Evolutionary conservation across 2,888 invertebrate genomes (phyloP), one percentile per base, ranked within the genome.

Genomic region (Apodemia mormo): DNA sequence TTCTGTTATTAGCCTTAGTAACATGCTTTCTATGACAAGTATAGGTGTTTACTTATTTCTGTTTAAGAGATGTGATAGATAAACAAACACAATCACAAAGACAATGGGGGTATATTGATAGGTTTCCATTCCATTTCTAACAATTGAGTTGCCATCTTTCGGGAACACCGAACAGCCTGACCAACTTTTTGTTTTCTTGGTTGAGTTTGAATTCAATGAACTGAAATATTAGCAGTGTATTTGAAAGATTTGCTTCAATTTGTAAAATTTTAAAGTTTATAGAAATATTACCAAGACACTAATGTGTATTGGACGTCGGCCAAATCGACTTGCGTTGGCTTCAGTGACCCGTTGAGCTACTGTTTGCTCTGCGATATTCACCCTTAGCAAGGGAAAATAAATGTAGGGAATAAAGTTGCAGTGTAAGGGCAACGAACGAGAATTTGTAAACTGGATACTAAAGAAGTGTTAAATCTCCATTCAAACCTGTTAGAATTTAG

Each of bases 241-340:
- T 84, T 82, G 82, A 82, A 78, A 78, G 76, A 72, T 80, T 78
- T 74, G 72, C 67, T 68, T 73, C 76, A 76, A 78, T 76, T 79
- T 73, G 77, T 73, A 74, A 80, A 82, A 83, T 81, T 86, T 88
- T 86, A 80, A 82, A 86, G 85, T 81, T 84, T 84, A 82, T 80
- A 82, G 78, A 85, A 85, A 86, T 87, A 87, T 86, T 80, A 81
- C 80, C 79, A 77, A 80, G 80, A 80, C 82, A 81, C 82, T 87
- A 88, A 88, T 89, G 85, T 81, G 71, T 66, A 72, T 83, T 90
- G 90, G 90, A 79, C 69, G 40, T 64, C 14, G 58, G 86, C 89
- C 90, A 90, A 88, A 85, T 86, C 80, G 75, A 71, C 72, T 71
- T 71, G 72, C 70, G 45, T 70, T 72, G 71, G 72, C 43, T 72